Evolutionary conservation across 2,113 vertebrate species (phyloP), one percentile per base, ranked within the genome.

Genomic region (Oceanodroma tethys): DNA sequence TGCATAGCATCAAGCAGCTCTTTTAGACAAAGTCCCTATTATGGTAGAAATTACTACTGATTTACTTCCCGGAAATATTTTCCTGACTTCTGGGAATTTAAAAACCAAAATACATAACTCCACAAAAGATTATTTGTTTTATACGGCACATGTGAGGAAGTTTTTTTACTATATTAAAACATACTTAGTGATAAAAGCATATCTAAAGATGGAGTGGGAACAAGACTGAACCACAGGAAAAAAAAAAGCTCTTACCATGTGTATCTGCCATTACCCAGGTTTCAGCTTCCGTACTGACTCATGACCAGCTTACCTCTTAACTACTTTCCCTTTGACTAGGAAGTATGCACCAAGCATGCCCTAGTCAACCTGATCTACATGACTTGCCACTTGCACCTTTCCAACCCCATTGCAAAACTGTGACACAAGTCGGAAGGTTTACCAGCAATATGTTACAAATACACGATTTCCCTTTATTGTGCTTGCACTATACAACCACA

Each of bases 401-500:
- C 22, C 34, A 63, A 55, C 5, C 4, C 20, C 38, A 67, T 1
- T 1, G 4, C 67, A 81, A 76, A 63, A 73, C 18, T 19, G 36
- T 3, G 0, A 82, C 6, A 29, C 42, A 36, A 92, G 26, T 1
- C 0, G 0, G 20, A 82, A 73, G 14, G 81, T 52, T 76, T 58
- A 82, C 32, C 36, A 92, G 47, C 26, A 68, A n/a, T 36, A 5
- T 11, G 22, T 10, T 40, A 81, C 8, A 59, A 82, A 75, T 8
- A 42, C 1, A 14, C 4, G 2, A 66, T 20, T 62, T 65, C 34
- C 72, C 34, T 40, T 48, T 7, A 14, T 6, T 43, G 32, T 27
- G 25, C 13, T 34, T 75, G 34, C 53, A 34, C 32, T 32, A 42
- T 4, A 42, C 43, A 74, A 68, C 3, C 73, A 58, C 29, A n/a